These are phyloP conservation scores for Ornithorhynchus anatinus DNA, from an alignment of 2,113 vertebrate genomes.

Conservation along the genomic window DNA sequence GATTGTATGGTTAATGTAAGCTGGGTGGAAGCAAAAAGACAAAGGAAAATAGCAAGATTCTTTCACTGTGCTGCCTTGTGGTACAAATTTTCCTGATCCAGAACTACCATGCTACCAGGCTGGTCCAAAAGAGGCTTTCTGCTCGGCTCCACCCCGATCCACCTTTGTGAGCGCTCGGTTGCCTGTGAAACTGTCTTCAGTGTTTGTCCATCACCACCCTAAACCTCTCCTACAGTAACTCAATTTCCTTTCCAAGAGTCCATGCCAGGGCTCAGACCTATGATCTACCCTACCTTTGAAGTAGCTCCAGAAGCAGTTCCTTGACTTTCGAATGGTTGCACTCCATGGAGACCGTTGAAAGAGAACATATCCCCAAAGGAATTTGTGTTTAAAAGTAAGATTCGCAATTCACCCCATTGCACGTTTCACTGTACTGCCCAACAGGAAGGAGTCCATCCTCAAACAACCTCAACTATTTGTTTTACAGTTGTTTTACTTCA, in stretches of 20 bases:
- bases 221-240: neutral
- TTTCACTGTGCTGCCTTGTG: no score
- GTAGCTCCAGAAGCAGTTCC: neutral
- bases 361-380: neutral
- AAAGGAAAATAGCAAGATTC: no score
- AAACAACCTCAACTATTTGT: neutral
- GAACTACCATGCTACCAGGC: no score
- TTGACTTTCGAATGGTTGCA: neutral
- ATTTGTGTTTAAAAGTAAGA: no score
- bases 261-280: neutral
- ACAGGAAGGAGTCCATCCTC: neutral
- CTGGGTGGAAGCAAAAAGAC: no score
- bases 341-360: fast-evolving
- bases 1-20: no score
- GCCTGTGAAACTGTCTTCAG: fast-evolving
- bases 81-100: no score
- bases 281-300: neutral
- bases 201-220: neutral
- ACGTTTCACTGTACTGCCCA: neutral
- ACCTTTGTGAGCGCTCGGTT: neutral
- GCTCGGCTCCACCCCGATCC: neutral
- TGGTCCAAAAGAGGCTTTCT: no score
- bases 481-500: neutral
- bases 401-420: neutral
- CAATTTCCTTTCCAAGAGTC: neutral